These are phyloP conservation scores for Azemiops feae DNA, from an alignment of 2,113 vertebrate species.

Conservation along the genomic window DNA sequence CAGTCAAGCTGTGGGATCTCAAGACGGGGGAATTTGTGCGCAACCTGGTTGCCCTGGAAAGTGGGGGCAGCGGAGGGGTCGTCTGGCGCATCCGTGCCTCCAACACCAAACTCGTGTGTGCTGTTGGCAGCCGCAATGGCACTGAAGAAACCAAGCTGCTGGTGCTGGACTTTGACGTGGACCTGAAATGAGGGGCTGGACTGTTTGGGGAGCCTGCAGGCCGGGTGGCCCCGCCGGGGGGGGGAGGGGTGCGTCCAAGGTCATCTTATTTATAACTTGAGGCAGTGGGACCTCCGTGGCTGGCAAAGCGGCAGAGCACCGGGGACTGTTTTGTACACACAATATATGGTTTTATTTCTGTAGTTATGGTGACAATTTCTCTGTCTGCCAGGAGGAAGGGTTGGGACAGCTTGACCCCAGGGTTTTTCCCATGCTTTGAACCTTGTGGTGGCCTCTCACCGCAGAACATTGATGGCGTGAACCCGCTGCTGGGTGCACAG, in stretches of 20 bases:
- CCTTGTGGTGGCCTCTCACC: not conserved
- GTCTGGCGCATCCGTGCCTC: constrained; percentile 68
- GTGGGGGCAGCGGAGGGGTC: constrained; percentile 54
- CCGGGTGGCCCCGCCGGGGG: not conserved
- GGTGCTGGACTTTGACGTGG: constrained; percentile 67
- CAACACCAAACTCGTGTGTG: constrained; percentile 64
- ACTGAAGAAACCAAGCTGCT: constrained; percentile 70
- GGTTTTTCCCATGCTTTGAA: no score
- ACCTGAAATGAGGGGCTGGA: constrained; percentile 57
- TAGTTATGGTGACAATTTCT: not conserved
- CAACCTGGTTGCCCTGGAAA: constrained; percentile 66
- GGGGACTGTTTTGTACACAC: constrained; percentile 48
- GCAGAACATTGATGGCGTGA: constrained; percentile 64
- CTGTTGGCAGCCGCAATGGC: constrained; percentile 66
- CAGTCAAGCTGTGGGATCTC: constrained; percentile 68
- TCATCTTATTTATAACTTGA: constrained; percentile 8
- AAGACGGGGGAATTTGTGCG: constrained; percentile 67
- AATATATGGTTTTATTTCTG: constrained; percentile 58
- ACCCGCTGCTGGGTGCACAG: constrained; percentile 69
- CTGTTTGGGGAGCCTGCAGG: constrained; percentile 10
- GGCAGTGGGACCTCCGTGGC: not conserved
- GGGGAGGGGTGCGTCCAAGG: not conserved
- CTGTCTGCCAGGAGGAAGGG: not conserved
- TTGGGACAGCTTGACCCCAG: no score
- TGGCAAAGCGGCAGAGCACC: not conserved